A percentile compares a stretch with the other conserved stretches of the same genome.
Conservation (phyloP, 2,797 vertebrate genomes). For the Coccyzus lansbergi region DNA sequence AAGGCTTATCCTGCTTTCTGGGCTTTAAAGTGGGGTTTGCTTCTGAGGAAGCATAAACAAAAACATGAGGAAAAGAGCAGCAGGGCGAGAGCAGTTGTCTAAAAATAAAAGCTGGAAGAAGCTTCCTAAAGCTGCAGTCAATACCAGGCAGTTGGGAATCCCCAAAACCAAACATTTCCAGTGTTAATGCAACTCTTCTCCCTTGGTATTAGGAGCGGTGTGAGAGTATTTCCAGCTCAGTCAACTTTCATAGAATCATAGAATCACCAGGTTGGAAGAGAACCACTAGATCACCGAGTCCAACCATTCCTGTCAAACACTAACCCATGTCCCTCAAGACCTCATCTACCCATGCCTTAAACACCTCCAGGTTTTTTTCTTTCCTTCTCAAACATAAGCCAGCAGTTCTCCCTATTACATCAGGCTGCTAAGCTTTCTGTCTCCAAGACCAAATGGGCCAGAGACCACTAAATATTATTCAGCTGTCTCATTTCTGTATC, state of each 20-base stretch:
- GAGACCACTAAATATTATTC: background rate
- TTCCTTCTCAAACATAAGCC: constrained; percentile 18
- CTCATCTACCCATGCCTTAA: no score
- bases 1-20: background rate
- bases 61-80: constrained; percentile 32
- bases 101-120: constrained; percentile 48
- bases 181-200: background rate
- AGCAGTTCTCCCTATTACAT: background rate
- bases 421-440: background rate
- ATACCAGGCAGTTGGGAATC: constrained; percentile 30
- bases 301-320: no score
- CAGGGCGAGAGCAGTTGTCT: constrained; percentile 6
- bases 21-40: background rate
- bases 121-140: constrained; percentile 2
- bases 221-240: constrained; percentile 36
- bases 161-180: constrained; percentile 9
- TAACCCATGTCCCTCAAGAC: no score
- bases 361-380: no score
- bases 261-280: no score
- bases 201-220: background rate
- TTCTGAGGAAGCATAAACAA: constrained; percentile 52
- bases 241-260: no score
- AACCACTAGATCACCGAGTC: no score
- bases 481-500: background rate
- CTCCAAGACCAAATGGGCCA: background rate